Evolutionary conservation across 2,797 vertebrate species (phyloP).

Genomic region (Pipistrellus pipistrellus): DNA sequence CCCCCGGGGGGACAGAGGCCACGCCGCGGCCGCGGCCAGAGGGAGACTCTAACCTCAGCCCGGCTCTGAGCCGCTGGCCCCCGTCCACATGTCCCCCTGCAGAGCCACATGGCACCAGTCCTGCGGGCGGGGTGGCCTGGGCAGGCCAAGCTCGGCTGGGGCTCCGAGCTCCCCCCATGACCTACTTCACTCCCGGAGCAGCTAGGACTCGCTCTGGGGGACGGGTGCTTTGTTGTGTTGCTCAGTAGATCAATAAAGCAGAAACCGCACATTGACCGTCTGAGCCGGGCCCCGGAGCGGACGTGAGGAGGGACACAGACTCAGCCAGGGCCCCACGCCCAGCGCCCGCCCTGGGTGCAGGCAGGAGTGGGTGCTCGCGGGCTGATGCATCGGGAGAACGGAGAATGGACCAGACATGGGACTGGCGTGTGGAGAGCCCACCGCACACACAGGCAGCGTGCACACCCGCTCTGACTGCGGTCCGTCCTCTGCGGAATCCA

Average conservation of each 20-base stretch:
- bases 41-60: too few species aligned
- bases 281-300: neutral
- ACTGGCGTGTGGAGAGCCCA: neutral
- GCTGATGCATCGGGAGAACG: neutral
- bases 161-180: neutral
- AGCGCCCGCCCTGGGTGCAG: neutral
- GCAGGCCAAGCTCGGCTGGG: neutral
- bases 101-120: accelerated
- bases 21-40: accelerated
- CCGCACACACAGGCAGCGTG: neutral
- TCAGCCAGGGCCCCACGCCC: too few species aligned
- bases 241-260: neutral
- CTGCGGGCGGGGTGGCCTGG: neutral
- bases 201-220: neutral
- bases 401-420: neutral
- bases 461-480: neutral
- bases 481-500: neutral
- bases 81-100: neutral
- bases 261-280: neutral
- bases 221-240: neutral
- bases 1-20: accelerated
- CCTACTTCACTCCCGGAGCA: neutral
- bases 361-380: neutral
- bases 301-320: neutral
- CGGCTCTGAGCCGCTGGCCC: accelerated